Evolutionary conservation across 2,113 vertebrate genomes (phyloP), one percentile per base, ranked within the genome.

Genomic region (Hyperoodon ampullatus): DNA sequence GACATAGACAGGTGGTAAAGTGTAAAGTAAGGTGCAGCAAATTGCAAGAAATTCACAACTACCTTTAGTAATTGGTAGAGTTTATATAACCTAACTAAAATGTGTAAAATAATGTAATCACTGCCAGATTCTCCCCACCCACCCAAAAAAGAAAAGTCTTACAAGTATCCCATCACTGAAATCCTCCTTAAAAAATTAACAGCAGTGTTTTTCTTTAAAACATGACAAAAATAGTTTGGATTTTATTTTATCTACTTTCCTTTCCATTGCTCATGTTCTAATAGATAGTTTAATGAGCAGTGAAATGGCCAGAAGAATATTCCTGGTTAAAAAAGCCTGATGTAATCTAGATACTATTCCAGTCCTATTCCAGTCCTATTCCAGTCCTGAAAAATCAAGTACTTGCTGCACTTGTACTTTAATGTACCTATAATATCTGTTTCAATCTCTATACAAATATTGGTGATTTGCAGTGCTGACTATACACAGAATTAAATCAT

Each of bases 11-110:
- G 16, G 90, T 2, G 3, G 87, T 50, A 86, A 75, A 77, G 39
- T 85, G 35, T 83, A 71, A 96, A 97, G 77, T 9, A 95, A 70
- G 19, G 6, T 55, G 60, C 60, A 90, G 30, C 78, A 96, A 44
- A 75, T 72, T 94, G 88, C 71, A 95, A 78, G 72, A 94, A 95
- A 86, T n/a, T 91, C 77, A 95, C 70, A 95, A 89, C 61, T 65
- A 96, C 42, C n/a, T 95, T 97, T 50, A 89, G 88, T 74, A 96
- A 97, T 74, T 95, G 78, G 82, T 66, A 83, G 86, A 83, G 33
- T 74, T 74, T 50, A 95, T 95, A 97, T 91, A 95, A 87, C 50
- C 78, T 86, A 88, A 96, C 93, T 97, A 97, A 97, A 92, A 97
- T 91, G 83, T 96, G 72, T 95, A 93, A 95, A 96, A 94, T 47